Evolutionary conservation across 2,113 vertebrate species (phyloP).

Genomic region (Centropristis striata): DNA sequence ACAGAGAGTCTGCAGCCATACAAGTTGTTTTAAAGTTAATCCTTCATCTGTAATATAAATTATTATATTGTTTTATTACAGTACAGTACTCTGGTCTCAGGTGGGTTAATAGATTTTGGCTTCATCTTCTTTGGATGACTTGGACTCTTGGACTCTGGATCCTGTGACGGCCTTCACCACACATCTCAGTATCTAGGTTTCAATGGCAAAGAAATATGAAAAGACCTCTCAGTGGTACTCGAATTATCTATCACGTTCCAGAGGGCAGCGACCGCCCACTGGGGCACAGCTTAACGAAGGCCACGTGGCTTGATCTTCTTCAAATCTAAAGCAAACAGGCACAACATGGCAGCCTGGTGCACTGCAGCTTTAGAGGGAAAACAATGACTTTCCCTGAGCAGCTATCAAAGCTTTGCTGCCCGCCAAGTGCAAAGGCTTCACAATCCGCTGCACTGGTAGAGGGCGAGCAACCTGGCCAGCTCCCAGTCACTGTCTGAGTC

Average conservation of each 20-base stretch:
- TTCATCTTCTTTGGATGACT: constrained; percentile 1
- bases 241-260: not conserved
- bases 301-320: constrained; percentile 65
- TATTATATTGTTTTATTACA: not conserved
- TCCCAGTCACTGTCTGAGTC: constrained; percentile 31
- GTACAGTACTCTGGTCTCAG: not conserved
- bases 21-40: not conserved
- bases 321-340: constrained; percentile 81
- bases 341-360: constrained; percentile 43
- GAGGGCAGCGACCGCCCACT: constrained; percentile 23
- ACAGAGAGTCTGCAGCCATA: not conserved
- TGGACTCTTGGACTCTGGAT: not conserved
- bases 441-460: constrained; percentile 39
- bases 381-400: constrained; percentile 69
- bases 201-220: constrained; percentile 18
- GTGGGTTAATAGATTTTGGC: not conserved
- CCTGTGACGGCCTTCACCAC: not conserved
- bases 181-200: not conserved
- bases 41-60: too few relatives aligned
- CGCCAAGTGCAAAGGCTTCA: constrained; percentile 71
- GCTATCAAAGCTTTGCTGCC: constrained; percentile 68
- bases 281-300: constrained; percentile 57
- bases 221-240: not conserved
- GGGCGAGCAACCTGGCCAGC: constrained; percentile 13
- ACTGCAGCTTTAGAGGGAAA: constrained; percentile 76